These are phyloP conservation scores for Linurgus olivaceus DNA, from an alignment of 2,797 vertebrate genomes.

Conservation along the genomic window DNA sequence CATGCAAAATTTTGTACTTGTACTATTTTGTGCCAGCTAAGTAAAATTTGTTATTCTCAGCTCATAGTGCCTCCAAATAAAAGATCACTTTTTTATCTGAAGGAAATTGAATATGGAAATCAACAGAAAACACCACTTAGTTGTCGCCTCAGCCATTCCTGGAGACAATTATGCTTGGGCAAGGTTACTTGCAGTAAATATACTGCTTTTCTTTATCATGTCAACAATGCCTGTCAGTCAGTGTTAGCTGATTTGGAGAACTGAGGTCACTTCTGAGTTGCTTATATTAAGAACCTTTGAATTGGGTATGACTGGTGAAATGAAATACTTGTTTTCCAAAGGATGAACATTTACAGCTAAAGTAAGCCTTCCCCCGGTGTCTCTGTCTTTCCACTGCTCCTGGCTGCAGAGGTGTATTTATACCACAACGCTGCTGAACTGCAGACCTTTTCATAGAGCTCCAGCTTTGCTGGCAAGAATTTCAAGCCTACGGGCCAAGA, in stretches of 20 bases:
- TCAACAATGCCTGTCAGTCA: not conserved
- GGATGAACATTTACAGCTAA: not conserved
- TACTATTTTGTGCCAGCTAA: not conserved
- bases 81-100: not conserved
- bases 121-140: not conserved
- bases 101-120: not conserved
- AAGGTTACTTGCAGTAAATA: not conserved
- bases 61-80: not conserved
- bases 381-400: not conserved
- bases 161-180: not conserved
- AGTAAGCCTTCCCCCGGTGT: not conserved
- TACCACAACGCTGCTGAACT: not conserved
- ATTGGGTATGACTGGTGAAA: not conserved
- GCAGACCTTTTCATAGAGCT: slow-evolving; percentile 17
- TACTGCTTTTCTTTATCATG: not conserved
- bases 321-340: slow-evolving; percentile 29
- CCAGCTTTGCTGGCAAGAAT: slow-evolving; percentile 5
- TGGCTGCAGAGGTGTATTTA: not conserved
- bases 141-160: not conserved
- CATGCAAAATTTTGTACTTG: not conserved
- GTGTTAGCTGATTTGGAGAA: not conserved
- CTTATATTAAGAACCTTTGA: not conserved
- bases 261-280: not conserved
- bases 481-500: not conserved
- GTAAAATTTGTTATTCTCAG: not conserved